Percentiles rank a stretch among this genome's conserved stretches.
These are phyloP conservation scores for Pachymerium ferrugineum DNA, from an alignment of 2,888 invertebrate genomes.

Conservation along the genomic window DNA sequence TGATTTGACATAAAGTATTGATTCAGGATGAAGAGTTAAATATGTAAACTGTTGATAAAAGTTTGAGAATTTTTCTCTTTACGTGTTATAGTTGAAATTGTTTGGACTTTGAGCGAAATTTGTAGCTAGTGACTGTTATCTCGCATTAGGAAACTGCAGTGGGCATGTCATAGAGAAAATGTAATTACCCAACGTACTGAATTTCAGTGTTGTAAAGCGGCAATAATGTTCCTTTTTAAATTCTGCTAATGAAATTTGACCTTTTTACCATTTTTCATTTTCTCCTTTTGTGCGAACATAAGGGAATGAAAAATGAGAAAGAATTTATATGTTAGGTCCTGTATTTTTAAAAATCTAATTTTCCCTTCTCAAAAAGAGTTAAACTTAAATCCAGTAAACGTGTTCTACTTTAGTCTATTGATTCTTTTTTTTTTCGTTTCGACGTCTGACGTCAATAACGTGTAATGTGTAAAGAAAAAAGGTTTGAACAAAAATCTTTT, in stretches of 20 bases:
- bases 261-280: too few species aligned
- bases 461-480: not conserved
- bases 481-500: not conserved
- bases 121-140: slow-evolving; percentile 16
- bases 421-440: slow-evolving; percentile 14
- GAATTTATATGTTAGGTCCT: not conserved
- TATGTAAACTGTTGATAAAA: slow-evolving; percentile 22
- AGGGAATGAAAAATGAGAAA: not conserved
- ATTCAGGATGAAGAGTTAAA: too few species aligned
- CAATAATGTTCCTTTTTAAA: not conserved
- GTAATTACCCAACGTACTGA: slow-evolving; percentile 1
- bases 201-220: not conserved
- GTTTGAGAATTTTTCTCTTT: not conserved
- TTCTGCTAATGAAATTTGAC: not conserved
- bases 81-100: not conserved
- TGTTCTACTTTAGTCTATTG: slow-evolving; percentile 10
- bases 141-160: slow-evolving; percentile 5
- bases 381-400: not conserved
- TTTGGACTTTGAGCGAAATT: slow-evolving; percentile 11
- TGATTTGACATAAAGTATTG: too few species aligned
- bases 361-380: not conserved
- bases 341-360: not conserved
- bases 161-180: not conserved
- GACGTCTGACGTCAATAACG: not conserved
- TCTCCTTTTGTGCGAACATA: not conserved